Conservation (phyloP, 37 sponge, comb jelly and placozoan species). For the Mnemiopsis leidyi region DNA sequence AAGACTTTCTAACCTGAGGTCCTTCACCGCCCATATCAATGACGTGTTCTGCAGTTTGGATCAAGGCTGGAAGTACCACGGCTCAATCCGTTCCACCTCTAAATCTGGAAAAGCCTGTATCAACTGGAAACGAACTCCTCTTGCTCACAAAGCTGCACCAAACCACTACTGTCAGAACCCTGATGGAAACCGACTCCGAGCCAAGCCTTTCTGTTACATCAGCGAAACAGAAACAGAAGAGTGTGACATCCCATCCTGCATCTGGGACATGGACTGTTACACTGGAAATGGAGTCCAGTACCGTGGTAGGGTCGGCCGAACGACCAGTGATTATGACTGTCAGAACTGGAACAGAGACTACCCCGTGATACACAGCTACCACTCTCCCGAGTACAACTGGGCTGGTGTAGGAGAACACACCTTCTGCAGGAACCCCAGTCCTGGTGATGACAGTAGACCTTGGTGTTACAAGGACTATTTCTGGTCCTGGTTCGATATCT, state of each 20-base stretch:
- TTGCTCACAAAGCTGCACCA: not conserved
- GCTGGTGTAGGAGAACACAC: constrained; percentile 55
- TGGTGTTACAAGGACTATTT: constrained; percentile 51
- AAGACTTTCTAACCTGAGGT: not conserved
- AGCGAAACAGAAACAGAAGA: constrained; percentile 38
- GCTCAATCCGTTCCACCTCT: not conserved
- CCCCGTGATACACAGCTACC: not conserved
- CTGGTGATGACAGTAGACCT: not conserved
- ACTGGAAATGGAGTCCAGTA: constrained; percentile 30
- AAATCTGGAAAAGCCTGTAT: constrained; percentile 21
- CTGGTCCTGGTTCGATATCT: not conserved
- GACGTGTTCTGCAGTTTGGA: constrained; percentile 48
- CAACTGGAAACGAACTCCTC: constrained; percentile 38
- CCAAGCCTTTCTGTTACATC: constrained; percentile 60
- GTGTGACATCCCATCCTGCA: constrained; percentile 21
- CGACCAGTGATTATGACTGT: not conserved
- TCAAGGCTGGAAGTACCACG: not conserved
- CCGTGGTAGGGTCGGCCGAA: not conserved
- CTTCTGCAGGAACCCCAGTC: constrained; percentile 27
- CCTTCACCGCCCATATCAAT: constrained; percentile 19
- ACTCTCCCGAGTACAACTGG: not conserved
- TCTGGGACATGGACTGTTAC: constrained; percentile 55
- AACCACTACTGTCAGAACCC: constrained; percentile 63
- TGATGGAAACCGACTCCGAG: not conserved
- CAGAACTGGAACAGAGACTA: constrained; percentile 52